Conservation (phyloP, 2,797 vertebrate species). For the Lepilemur septentrionalis region DNA sequence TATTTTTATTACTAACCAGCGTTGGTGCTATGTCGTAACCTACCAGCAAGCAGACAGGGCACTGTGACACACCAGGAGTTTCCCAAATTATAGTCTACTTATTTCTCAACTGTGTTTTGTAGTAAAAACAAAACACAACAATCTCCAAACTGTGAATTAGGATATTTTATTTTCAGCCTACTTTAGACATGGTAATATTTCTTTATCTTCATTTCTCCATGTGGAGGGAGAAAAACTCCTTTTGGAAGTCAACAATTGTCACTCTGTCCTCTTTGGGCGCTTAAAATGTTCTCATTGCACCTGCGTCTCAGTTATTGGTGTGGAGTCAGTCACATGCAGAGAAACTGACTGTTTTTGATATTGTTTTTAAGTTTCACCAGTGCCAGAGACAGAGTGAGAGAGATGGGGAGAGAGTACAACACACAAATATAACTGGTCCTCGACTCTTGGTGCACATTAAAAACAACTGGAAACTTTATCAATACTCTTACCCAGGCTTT, state of each 20-base stretch:
- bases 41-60: not conserved
- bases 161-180: slow-evolving; percentile 23
- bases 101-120: not conserved
- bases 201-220: not conserved
- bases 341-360: not conserved
- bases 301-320: not conserved
- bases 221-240: not conserved
- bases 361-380: not conserved
- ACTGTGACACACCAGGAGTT: not conserved
- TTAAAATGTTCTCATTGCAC: not conserved
- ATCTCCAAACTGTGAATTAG: not conserved
- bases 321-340: not conserved
- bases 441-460: not conserved
- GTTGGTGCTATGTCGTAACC: not conserved
- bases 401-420: not conserved
- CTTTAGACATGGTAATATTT: not conserved
- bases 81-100: not conserved
- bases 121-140: not conserved
- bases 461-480: not conserved
- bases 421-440: not conserved
- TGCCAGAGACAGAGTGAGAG: not conserved
- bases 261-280: slow-evolving; percentile 1
- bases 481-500: not conserved
- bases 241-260: not conserved
- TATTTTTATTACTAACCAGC: not conserved